Conservation (phyloP, 1,140 invertebrate genomes). For the Epicauta chinensis region DNA sequence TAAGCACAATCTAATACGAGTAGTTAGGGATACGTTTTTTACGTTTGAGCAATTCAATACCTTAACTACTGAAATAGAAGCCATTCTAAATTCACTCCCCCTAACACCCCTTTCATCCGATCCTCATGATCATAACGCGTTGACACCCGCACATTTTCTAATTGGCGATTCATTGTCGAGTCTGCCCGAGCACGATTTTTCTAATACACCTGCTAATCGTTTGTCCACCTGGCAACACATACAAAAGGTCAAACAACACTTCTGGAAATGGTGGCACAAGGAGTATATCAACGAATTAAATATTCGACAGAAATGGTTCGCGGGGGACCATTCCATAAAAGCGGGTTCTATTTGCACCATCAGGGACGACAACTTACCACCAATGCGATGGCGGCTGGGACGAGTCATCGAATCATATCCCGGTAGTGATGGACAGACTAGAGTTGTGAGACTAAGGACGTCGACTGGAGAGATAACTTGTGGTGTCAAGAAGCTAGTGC, state of each 20-base stretch:
- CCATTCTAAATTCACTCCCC: background rate
- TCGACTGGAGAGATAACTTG: background rate
- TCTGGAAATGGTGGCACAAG: slow-evolving; percentile 30
- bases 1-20: slow-evolving; percentile 37
- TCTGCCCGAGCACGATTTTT: slow-evolving; percentile 16
- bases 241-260: slow-evolving; percentile 24
- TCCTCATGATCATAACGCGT: background rate
- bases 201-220: background rate
- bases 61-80: background rate
- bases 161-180: slow-evolving; percentile 30
- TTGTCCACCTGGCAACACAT: slow-evolving; percentile 24
- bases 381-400: slow-evolving; percentile 27
- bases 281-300: slow-evolving; percentile 31
- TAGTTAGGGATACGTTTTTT: background rate
- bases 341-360: slow-evolving; percentile 23
- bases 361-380: slow-evolving; percentile 26
- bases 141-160: slow-evolving; percentile 40
- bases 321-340: background rate
- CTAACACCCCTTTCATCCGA: background rate
- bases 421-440: slow-evolving; percentile 20
- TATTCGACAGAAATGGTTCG: slow-evolving; percentile 18
- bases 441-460: slow-evolving; percentile 9
- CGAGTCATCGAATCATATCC: slow-evolving; percentile 24
- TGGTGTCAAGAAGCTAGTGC: too few relatives aligned
- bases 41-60: slow-evolving; percentile 18